phyloP scores from a whole-genome alignment of 2,113 vertebrate genomes.

The Stegostoma tigrinum region DNA sequence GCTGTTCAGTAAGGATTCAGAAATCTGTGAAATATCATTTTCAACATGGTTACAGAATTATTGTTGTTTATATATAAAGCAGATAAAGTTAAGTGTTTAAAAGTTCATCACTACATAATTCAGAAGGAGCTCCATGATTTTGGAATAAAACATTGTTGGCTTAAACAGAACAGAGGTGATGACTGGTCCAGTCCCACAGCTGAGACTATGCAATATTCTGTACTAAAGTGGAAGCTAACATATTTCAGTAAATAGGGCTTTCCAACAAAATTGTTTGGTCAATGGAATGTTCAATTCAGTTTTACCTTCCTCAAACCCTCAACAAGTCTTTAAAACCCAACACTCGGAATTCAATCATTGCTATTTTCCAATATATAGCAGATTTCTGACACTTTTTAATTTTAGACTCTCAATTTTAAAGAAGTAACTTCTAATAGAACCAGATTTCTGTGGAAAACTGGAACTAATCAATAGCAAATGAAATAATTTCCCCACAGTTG shows the following conservation, averaged over 20 bases:
- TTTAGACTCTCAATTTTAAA: background rate
- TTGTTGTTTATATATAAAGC: background rate
- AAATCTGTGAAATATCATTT: background rate
- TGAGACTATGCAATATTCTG: background rate
- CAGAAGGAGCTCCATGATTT: background rate
- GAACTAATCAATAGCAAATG: background rate
- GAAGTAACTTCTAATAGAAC: background rate
- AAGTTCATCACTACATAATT: background rate
- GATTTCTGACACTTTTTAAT: background rate
- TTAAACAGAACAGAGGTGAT: background rate
- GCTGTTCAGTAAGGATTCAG: background rate
- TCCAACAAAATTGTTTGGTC: background rate
- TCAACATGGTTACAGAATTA: background rate
- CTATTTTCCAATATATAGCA: background rate
- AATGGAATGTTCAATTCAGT: background rate
- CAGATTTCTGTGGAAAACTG: background rate
- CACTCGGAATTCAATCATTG: background rate
- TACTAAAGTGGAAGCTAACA: background rate
- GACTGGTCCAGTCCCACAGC: background rate
- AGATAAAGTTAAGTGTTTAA: background rate
- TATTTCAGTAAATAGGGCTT: background rate
- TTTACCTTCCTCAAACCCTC: background rate
- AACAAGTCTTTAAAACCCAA: background rate
- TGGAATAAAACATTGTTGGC: background rate
- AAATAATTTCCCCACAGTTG: background rate